Conservation (phyloP, 1,140 invertebrate species). For the Drosophila seguyi region DNA sequence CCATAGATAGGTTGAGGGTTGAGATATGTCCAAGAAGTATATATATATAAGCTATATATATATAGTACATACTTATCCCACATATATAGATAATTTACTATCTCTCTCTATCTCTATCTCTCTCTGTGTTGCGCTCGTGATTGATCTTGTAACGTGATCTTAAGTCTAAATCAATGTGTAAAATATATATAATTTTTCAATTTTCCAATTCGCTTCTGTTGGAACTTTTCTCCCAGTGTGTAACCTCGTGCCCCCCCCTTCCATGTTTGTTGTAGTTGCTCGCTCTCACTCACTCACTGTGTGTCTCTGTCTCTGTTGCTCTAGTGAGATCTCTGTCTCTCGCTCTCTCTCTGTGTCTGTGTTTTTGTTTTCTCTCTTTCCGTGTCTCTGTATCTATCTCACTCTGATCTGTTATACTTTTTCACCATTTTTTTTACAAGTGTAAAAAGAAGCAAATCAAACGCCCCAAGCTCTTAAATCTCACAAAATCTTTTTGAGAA, state of each 20-base stretch:
- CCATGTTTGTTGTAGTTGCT: slow-evolving; percentile 71
- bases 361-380: not conserved
- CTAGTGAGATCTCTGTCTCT: slow-evolving; percentile 18
- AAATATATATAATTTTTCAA: slow-evolving; percentile 62
- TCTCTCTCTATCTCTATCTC: slow-evolving; percentile 14
- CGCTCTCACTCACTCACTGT: slow-evolving; percentile 41
- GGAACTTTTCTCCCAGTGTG: slow-evolving; percentile 39
- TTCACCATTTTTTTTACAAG: slow-evolving; percentile 3
- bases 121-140: slow-evolving; percentile 76
- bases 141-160: slow-evolving; percentile 78
- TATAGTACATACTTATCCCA: slow-evolving; percentile 20
- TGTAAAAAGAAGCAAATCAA: slow-evolving; percentile 12
- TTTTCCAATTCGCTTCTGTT: slow-evolving; percentile 28
- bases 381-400: slow-evolving; percentile 27
- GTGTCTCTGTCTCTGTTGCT: slow-evolving; percentile 36
- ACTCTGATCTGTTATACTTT: slow-evolving; percentile 26
- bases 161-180: slow-evolving; percentile 80
- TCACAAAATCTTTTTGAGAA: slow-evolving; percentile 2
- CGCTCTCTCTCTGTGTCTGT: slow-evolving; percentile 9
- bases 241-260: not conserved
- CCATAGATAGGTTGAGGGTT: not conserved
- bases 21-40: not conserved
- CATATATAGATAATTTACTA: slow-evolving; percentile 59
- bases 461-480: slow-evolving; percentile 4
- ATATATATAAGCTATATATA: slow-evolving; percentile 21